Percentiles rank a stretch among this genome's conserved stretches.
These are phyloP conservation scores for Sebastes paucispinis DNA, from an alignment of 2,797 vertebrate genomes.

Conservation along the genomic window DNA sequence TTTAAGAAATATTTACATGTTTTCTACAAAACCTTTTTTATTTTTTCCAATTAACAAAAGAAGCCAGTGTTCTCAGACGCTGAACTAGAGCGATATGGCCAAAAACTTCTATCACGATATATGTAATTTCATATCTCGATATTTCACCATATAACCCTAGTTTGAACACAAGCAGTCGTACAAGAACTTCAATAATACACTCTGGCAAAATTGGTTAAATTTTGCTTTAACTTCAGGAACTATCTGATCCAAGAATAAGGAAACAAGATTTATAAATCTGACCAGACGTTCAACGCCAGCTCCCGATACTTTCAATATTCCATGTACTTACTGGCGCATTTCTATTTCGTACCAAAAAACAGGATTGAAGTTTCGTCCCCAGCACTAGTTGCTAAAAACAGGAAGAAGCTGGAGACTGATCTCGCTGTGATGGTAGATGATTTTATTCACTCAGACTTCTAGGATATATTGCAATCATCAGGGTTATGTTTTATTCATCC, in stretches of 20 bases:
- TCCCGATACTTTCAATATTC: not conserved
- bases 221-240: not conserved
- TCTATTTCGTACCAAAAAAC: not conserved
- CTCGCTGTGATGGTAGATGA: not conserved
- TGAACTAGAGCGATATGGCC: not conserved
- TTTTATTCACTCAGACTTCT: not conserved
- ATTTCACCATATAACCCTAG: too few species aligned
- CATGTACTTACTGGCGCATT: not conserved
- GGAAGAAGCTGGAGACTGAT: not conserved
- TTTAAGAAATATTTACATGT: not conserved
- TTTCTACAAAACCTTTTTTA: not conserved
- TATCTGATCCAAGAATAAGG: not conserved
- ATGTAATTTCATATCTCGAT: too few species aligned
- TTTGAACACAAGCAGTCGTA: not conserved
- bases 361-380: not conserved
- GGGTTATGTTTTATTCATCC: not conserved
- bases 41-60: not conserved
- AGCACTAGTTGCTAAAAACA: not conserved
- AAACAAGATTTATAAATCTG: not conserved
- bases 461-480: not conserved
- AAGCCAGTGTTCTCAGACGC: not conserved
- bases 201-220: not conserved
- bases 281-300: not conserved
- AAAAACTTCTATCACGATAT: too few species aligned
- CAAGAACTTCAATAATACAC: not conserved